A percentile compares a stretch with the other conserved stretches of the same genome.
Evolutionary conservation across 2,888 invertebrate genomes (phyloP).

Genomic region (Hylaea fasciaria): DNA sequence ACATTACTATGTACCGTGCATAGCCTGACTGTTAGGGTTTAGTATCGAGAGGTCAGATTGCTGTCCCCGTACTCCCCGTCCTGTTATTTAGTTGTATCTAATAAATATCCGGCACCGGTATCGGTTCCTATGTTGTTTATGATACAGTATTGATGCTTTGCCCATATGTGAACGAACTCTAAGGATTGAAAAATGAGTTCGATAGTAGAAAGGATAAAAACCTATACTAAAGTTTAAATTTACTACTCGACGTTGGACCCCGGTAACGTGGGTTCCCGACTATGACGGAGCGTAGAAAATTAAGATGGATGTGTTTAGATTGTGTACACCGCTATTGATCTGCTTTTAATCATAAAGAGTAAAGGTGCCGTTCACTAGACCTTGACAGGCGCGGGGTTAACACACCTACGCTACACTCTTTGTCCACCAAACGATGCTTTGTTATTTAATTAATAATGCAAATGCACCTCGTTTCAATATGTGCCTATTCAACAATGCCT

Average conservation of each 20-base stretch:
- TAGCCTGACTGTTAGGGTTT: neutral
- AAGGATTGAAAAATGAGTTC: neutral
- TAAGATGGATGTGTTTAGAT: conserved; percentile 15
- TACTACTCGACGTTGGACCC: neutral
- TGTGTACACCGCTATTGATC: conserved; percentile 32
- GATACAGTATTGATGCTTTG: conserved; percentile 4
- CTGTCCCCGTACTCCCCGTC: neutral
- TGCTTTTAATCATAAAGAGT: conserved; percentile 37
- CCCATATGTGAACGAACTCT: neutral
- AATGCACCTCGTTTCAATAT: conserved; percentile 19
- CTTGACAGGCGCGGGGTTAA: conserved; percentile 45
- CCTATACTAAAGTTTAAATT: neutral
- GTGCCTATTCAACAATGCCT: conserved; percentile 23
- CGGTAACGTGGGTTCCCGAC: neutral
- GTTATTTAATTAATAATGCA: conserved; percentile 43
- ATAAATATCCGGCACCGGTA: no score
- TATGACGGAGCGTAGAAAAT: conserved; percentile 18
- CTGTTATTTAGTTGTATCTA: neutral
- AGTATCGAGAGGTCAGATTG: neutral
- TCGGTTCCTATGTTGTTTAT: neutral
- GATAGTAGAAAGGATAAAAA: neutral
- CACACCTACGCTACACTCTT: conserved; percentile 40
- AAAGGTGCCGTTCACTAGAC: conserved; percentile 45
- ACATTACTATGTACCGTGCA: neutral
- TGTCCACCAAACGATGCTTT: conserved; percentile 40